Base-by-base conservation (phyloP, 2,888 invertebrate species). In the Euproctis similis region DNA sequence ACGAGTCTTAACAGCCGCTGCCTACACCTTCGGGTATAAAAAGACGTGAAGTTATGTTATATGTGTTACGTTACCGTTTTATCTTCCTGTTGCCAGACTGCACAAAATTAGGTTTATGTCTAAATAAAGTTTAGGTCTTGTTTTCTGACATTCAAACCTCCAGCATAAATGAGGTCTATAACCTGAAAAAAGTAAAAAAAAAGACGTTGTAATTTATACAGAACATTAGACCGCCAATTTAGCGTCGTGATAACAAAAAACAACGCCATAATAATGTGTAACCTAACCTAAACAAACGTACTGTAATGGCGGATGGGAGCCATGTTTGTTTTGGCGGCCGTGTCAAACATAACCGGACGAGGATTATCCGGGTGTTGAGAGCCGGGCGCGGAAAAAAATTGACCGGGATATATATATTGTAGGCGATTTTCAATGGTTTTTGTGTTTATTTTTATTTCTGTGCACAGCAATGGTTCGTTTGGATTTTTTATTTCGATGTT, bases 221-320 rank as follows among this genome's bases (percentile, higher is more conserved):
- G 12, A 21, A 27, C 41, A 46, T 47, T 34, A 34, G 37, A 24
- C 41, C 28, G 29, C 45, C 52, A 52, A 50, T 48, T 58, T 46
- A 46, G 46, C 42, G 46, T 26, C 18, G 33, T 42, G 53, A 51
- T 59, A 59, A 42, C 38, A 49, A 56, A 54, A 59, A 70, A 64
- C 56, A 59, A 60, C 55, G 51, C 53, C 59, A 59, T 71, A 66
- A 69, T 74, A 60, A 66, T 60, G 66, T 73, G 72, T 75, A 71
- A 75, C 65, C 54, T 52, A 61, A 59, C 77, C 78, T 75, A 76
- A 76, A 64, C 68, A 73, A 74, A 77, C 78, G 63, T 39, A 40
- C 21, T 59, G 59, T 71, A 75, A 74, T 71, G 63, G 71, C 58
- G 37, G 41, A 31, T 45, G 47, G 49, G 46, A 20, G 60, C 61